Conservation (phyloP, 2,797 vertebrate species). For the Pipistrellus kuhlii region DNA sequence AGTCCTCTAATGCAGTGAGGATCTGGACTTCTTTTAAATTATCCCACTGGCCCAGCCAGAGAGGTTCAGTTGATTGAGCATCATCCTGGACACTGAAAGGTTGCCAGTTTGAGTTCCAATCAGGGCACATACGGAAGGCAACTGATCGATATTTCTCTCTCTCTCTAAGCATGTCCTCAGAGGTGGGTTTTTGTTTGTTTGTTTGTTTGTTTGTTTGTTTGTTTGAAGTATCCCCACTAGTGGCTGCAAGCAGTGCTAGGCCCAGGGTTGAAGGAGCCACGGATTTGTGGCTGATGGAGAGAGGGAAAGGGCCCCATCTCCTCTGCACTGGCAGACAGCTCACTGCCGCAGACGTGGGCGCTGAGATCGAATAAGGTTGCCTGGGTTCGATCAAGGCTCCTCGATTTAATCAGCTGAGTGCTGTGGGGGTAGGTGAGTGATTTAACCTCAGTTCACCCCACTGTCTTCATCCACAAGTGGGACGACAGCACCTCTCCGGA, state of each 20-base stretch:
- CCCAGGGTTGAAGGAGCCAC: background rate
- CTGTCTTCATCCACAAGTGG: slow-evolving; percentile 24
- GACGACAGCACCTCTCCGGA: background rate
- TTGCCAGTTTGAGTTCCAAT: background rate
- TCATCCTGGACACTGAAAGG: background rate
- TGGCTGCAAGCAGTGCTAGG: background rate
- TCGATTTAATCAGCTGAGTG: background rate
- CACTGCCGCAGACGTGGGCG: background rate
- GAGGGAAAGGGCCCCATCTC: background rate
- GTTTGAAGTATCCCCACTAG: background rate
- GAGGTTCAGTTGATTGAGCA: background rate
- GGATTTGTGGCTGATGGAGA: background rate
- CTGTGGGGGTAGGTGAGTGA: background rate
- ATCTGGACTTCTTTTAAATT: background rate
- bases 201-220: background rate
- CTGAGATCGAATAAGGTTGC: background rate
- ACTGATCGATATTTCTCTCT: background rate
- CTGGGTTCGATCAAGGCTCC: background rate
- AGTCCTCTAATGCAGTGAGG: background rate
- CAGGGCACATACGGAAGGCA: background rate
- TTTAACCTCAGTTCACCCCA: background rate
- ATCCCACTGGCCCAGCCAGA: background rate
- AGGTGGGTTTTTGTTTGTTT: no score
- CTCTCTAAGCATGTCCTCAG: background rate
- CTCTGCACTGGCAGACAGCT: background rate